These are phyloP conservation scores for Neodon shergylaensis DNA, from an alignment of 2,113 vertebrate genomes.

Conservation along the genomic window DNA sequence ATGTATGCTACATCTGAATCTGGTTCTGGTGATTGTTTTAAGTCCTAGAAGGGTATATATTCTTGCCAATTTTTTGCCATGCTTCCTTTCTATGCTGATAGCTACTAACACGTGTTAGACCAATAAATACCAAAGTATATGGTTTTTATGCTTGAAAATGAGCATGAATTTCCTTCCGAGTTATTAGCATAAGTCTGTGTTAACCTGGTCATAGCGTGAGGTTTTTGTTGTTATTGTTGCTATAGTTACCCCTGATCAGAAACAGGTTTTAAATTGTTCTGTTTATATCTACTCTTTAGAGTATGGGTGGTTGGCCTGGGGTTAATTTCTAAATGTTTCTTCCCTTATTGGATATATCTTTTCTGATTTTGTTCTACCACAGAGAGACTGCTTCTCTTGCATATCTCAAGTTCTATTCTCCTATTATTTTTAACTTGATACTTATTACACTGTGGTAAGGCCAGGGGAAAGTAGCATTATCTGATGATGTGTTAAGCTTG, in stretches of 20 bases:
- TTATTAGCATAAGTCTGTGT: background rate
- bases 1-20: background rate
- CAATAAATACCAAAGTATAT: background rate
- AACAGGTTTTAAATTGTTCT: background rate
- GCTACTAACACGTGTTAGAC: background rate
- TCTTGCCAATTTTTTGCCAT: background rate
- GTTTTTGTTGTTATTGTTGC: background rate
- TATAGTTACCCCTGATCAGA: background rate
- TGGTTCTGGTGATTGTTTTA: background rate
- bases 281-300: background rate
- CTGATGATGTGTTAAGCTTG: background rate
- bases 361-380: background rate
- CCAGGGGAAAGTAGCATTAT: background rate
- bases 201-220: background rate
- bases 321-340: slow-evolving; percentile 4
- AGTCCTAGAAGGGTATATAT: background rate
- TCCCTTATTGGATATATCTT: background rate
- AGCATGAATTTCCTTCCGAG: background rate
- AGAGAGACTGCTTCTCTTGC: background rate
- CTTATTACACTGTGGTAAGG: background rate
- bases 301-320: background rate
- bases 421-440: background rate
- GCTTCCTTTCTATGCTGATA: background rate
- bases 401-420: background rate
- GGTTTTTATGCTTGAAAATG: slow-evolving; percentile 1